Evolutionary conservation across 2,113 vertebrate species (phyloP), one percentile per base, ranked within the genome.

Genomic region (Hystrix brachyura): DNA sequence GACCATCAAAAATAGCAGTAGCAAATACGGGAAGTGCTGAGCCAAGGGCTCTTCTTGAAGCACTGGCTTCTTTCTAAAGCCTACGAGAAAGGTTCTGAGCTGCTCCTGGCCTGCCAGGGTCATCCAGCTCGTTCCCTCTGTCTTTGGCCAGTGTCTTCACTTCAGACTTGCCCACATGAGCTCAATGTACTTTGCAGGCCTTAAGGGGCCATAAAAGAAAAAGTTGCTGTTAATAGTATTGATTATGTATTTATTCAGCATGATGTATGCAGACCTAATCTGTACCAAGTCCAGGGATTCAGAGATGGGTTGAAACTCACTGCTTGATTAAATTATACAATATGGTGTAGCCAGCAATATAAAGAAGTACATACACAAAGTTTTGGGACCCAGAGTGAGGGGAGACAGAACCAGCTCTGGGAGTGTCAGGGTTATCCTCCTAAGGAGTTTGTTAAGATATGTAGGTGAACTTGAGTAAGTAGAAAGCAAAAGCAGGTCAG

Each of bases 1-100:
- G 82, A 87, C 88, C 92, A 1, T 93, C 18, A 60, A 98, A 96
- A 96, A 93, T 81, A 97, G 92, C 96, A 93, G 74, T 43, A 55
- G 23, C 15, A 64, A 97, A 95, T 97, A 96, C 32, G 27, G 98
- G 97, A 97, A 98, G 97, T 98, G 92, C 85, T 79, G 96, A 92
- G 85, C 81, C 43, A 0, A 21, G 34, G 81, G 72, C 78, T 78
- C 91, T 79, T 91, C 34, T 81, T 7, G 15, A 78, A 88, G 48
- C 38, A 38, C 12, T 1, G 60, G 72, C 80, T 81, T 60, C 69
- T 85, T 90, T 93, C 91, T 32, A 71, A 92, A 97, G 90, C 76
- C 93, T 23, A 43, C 17, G 17, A 15, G 25, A 94, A 18, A 14
- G 17, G 95, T 88, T 84, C 88, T 14, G 19, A 59, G 15, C 87